These are phyloP conservation scores for Alouatta caraya DNA, from an alignment of 2,797 vertebrate species.

Conservation along the genomic window DNA sequence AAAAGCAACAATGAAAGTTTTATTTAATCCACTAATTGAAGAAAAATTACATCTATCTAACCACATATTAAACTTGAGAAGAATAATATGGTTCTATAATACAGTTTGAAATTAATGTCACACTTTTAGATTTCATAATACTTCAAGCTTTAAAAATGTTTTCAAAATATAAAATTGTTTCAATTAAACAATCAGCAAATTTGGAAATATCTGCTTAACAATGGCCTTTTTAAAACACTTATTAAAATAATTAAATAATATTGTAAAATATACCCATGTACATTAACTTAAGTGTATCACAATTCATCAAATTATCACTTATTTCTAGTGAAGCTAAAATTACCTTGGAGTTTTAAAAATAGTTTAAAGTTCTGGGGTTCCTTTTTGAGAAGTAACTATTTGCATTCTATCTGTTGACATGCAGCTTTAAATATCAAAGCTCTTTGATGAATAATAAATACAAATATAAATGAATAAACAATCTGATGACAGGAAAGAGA, in stretches of 20 bases:
- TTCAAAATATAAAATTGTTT: background rate
- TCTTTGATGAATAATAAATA: constrained; percentile 81
- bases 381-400: constrained; percentile 67
- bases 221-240: background rate
- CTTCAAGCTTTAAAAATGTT: background rate
- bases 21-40: constrained; percentile 5
- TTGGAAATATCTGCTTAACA: background rate
- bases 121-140: background rate
- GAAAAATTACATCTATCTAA: background rate
- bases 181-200: background rate
- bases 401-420: constrained; percentile 66
- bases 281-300: background rate
- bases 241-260: background rate
- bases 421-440: constrained; percentile 74
- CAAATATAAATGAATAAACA: constrained; percentile 78
- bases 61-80: background rate
- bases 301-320: background rate
- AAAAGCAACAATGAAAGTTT: background rate
- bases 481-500: constrained; percentile 51
- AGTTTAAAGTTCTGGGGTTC: constrained; percentile 48
- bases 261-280: background rate
- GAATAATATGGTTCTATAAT: background rate
- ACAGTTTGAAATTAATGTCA: background rate
- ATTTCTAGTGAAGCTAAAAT: background rate
- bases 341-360: background rate